Conservation (phyloP, 2,113 vertebrate species). For the Pseudonaja textilis region DNA sequence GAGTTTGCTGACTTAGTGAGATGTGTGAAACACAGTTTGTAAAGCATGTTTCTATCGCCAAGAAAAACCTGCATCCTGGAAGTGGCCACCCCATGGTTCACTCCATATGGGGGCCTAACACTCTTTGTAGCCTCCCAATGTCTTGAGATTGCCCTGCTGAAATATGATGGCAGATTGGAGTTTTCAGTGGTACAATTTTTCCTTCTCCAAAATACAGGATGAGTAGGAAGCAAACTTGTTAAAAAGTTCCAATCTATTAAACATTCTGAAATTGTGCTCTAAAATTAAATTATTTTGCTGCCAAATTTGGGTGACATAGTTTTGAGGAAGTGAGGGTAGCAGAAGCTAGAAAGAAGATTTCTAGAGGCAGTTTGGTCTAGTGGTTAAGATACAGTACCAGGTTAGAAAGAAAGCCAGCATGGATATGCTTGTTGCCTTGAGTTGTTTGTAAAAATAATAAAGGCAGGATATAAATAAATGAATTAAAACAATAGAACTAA, state of each 20-base stretch:
- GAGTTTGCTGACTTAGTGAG: background rate
- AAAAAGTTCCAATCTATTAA: background rate
- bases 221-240: background rate
- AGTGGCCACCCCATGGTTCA: background rate
- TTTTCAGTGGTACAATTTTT: background rate
- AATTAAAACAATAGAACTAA: background rate
- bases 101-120: background rate
- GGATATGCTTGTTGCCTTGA: background rate
- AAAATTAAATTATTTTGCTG: background rate
- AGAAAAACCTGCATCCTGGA: background rate
- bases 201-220: background rate
- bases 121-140: background rate
- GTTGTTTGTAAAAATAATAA: background rate
- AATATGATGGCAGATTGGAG: background rate
- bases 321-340: background rate
- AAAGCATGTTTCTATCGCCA: background rate
- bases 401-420: background rate
- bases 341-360: background rate
- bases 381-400: background rate
- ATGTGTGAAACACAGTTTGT: background rate
- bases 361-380: background rate
- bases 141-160: background rate
- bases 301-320: background rate
- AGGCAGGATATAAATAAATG: background rate
- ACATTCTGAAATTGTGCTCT: background rate